These are phyloP conservation scores for Morinoia aosen DNA, from an alignment of 2,888 invertebrate genomes.

Conservation along the genomic window DNA sequence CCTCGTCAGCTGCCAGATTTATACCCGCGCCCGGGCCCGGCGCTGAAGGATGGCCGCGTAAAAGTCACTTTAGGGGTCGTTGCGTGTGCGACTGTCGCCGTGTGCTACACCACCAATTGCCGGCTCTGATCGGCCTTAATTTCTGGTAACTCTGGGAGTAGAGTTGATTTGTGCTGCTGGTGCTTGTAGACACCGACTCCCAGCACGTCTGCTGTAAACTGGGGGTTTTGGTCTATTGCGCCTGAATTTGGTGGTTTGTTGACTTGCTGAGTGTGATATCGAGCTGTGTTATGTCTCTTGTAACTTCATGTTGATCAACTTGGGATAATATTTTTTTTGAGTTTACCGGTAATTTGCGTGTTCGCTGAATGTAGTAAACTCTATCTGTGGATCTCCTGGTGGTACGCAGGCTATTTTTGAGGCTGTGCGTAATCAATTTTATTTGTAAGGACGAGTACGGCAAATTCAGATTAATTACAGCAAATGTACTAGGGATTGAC, in stretches of 20 bases:
- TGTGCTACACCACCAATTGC: not conserved
- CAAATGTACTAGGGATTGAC: too few relatives aligned
- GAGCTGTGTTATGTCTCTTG: not conserved
- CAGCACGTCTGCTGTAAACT: not conserved
- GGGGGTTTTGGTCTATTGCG: too few relatives aligned
- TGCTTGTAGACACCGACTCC: not conserved
- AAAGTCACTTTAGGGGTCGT: not conserved
- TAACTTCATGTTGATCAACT: not conserved
- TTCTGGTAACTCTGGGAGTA: not conserved
- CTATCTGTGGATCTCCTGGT: not conserved
- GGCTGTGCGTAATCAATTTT: too few relatives aligned
- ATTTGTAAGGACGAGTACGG: too few relatives aligned
- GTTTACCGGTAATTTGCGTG: not conserved
- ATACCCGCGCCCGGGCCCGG: not conserved
- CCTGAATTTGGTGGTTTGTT: too few relatives aligned
- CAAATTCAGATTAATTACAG: too few relatives aligned
- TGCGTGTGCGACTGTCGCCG: not conserved
- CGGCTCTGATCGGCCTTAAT: not conserved
- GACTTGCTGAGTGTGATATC: too few relatives aligned
- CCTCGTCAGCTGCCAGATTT: conserved; percentile 14
- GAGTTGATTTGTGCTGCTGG: not conserved
- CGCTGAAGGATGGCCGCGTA: not conserved
- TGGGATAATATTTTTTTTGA: not conserved
- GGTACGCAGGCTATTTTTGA: not conserved
- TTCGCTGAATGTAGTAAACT: not conserved